Evolutionary conservation across 1,140 invertebrate species (phyloP), one percentile per base, ranked within the genome.

Genomic region (Cotesia vestalis): DNA sequence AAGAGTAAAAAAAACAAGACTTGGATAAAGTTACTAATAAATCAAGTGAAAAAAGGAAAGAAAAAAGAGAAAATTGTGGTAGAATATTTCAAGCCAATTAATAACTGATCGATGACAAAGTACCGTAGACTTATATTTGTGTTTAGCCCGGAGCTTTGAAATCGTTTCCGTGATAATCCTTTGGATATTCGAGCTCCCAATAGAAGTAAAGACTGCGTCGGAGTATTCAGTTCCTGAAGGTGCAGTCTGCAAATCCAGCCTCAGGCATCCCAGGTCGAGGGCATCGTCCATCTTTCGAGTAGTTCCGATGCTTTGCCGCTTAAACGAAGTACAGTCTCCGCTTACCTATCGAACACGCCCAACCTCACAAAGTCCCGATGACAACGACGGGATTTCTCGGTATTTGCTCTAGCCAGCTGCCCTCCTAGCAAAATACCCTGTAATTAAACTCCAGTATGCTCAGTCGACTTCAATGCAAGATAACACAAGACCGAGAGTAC

Each of bases 401-500:
- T 52, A 57, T 53, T 35, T 51, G 52, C 68, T 70, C 51, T 35
- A 60, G 68, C 55, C 66, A 17, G 51, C 17, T 67, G n/a, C 6
- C 63, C 27, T 59, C 74, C 55, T 52, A 70, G 76, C 70, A 78
- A 77, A 80, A 82, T 83, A 78, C 79, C 76, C 75, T 76, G 80
- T 84, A 83, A 82, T 83, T 83, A 83, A 83, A 83, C 78, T 81
- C 77, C 27, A 27, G 27, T 27, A 27, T 27, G 27, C 27, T 27
- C 27, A 27, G 27, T 27, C 27, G 27, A 27, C 27, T 27, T 27
- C 27, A 27, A 27, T 27, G 27, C 27, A 27, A 27, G 27, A 27
- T 27, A 27, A 27, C 27, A 27, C 27, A 27, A 27, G 27, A 27
- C 27, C 27, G 27, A 27, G 27, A 27, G 27, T 27, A 27, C 27